Conservation (phyloP, 2,113 vertebrate species). For the Rhombomys opimus region DNA sequence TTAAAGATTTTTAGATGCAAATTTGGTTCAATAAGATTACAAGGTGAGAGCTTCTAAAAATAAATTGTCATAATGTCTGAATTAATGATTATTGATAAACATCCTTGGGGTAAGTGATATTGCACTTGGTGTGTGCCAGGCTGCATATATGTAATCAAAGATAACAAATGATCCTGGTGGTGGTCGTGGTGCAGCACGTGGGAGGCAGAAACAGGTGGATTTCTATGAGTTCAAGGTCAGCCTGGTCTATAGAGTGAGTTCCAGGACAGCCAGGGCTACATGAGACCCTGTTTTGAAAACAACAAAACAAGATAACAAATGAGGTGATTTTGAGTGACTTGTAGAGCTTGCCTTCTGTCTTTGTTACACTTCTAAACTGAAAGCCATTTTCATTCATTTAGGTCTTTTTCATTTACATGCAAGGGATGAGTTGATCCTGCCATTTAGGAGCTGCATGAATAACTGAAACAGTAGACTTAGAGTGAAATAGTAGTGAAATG, state of each 20-base stretch:
- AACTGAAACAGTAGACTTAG: not conserved
- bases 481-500: not conserved
- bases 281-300: not conserved
- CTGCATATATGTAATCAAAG: not conserved
- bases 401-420: not conserved
- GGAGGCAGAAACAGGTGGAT: not conserved
- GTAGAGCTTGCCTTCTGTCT: not conserved
- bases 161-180: not conserved
- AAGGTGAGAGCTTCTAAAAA: conserved; percentile 23
- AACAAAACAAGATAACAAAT: not conserved
- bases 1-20: conserved; percentile 54
- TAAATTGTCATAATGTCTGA: conserved; percentile 23
- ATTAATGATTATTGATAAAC: not conserved
- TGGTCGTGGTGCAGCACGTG: not conserved
- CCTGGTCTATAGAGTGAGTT: not conserved
- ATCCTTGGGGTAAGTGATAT: not conserved
- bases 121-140: conserved; percentile 8
- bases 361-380: not conserved
- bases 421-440: not conserved
- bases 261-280: not conserved
- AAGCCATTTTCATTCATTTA: conserved; percentile 39
- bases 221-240: not conserved
- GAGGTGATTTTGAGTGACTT: conserved; percentile 24
- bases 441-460: not conserved
- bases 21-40: conserved; percentile 20